Evolutionary conservation across 1,140 invertebrate species (phyloP), one percentile per base, ranked within the genome.

Genomic region (Pogonomyrmex barbatus): DNA sequence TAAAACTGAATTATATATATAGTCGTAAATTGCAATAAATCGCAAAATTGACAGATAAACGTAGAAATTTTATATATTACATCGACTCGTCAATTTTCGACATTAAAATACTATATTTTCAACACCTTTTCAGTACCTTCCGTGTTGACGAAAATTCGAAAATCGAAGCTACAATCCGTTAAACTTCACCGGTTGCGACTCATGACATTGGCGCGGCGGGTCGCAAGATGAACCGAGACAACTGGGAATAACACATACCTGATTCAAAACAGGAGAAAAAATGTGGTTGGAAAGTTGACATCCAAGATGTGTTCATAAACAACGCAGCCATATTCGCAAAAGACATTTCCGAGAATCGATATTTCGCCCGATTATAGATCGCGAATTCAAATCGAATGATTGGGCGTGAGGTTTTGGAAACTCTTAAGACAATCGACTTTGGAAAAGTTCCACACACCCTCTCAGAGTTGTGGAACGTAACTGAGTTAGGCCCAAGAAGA

Each of bases 231-330:
- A 2, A 8, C 17, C 8, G 14, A 84, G 70, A 52, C 12, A 33
- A 78, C 47, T 2, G 24, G 54, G 9, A 50, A 50, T 12, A 52
- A 45, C 2, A 45, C 60, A 0, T 45, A 93, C 92, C 92, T 92
- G 87, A 76, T 39, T 77, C 24, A 24, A 24, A 24, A 24, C 24
- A 24, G 24, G 24, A 24, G 24, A 24, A 24, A 24, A 24, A 24
- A 24, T 24, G 24, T 24, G 24, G 24, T 24, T 24, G 24, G 24
- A 24, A 24, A 24, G 0, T 24, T 24, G 24, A 24, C 24, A 24
- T 24, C 24, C 24, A 24, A 24, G 24, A 24, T 24, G 24, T 24
- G 24, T 24, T 24, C 24, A 24, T 24, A 24, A 24, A 0, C 24
- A 24, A 24, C 24, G 24, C 24, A 24, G 24, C 0, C 24, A 24